Conservation (phyloP, 2,797 vertebrate species). For the Poeciliopsis presidionis region DNA sequence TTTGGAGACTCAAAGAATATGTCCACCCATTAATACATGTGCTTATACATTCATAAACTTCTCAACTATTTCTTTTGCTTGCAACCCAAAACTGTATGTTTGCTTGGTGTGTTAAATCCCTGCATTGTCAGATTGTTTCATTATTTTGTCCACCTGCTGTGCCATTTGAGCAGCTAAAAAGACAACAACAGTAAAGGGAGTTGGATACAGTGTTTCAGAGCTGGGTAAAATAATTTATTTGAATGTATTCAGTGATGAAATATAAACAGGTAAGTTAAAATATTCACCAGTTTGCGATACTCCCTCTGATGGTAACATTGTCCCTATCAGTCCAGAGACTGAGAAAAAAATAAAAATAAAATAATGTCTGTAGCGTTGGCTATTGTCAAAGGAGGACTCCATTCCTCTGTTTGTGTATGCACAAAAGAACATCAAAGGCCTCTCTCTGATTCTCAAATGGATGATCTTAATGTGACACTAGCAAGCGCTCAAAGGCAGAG, state of each 20-base stretch:
- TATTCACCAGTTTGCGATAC: constrained; percentile 66
- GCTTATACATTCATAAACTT: not conserved
- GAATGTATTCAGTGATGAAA: constrained; percentile 71
- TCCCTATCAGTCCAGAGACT: constrained; percentile 68
- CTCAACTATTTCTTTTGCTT: not conserved
- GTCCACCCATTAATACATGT: not conserved
- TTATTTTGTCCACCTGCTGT: constrained; percentile 36
- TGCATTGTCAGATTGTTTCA: constrained; percentile 5
- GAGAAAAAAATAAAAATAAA: constrained; percentile 48
- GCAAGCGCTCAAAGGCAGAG: constrained; percentile 73
- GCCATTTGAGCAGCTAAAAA: constrained; percentile 21
- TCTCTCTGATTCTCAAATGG: constrained; percentile 73
- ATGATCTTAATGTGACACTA: constrained; percentile 78
- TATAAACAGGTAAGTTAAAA: constrained; percentile 76
- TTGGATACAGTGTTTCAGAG: constrained; percentile 35
- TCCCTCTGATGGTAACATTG: constrained; percentile 68
- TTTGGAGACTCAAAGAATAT: constrained; percentile 16
- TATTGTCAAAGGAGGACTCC: constrained; percentile 75
- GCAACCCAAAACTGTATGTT: not conserved
- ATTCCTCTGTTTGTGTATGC: constrained; percentile 78
- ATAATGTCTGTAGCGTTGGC: constrained; percentile 62
- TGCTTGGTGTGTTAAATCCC: constrained; percentile 9
- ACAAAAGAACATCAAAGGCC: constrained; percentile 80
- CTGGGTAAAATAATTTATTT: constrained; percentile 37
- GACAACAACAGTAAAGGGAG: constrained; percentile 8